Base-by-base conservation (phyloP, 2,797 vertebrate species). In the Trachurus trachurus region DNA sequence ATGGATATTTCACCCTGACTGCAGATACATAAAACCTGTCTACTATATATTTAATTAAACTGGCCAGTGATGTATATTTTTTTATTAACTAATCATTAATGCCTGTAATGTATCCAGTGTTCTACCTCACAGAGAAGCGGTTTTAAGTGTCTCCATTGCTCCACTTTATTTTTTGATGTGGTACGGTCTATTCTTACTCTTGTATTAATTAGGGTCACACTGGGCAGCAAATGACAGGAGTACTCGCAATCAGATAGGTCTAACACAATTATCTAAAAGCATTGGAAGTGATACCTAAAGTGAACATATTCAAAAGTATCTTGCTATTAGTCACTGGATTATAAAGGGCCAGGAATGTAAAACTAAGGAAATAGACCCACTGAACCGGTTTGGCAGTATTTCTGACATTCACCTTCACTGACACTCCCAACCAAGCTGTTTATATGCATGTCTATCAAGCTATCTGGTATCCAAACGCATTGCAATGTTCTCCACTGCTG, bases 81-180 rank as follows among this genome's bases (percentile, higher is more conserved):
- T 80, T 72, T 66, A 84, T 53, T 56, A 64, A 76, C n/a, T 37
- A 12, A 40, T 71, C 42, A 52, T 72, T 50, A 68, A 65, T 19
- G 54, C 3, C 3, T 0, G 1, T 54, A 63, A 78, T 56, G 57
- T 21, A 45, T 65, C 42, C 56, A 16, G 29, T 22, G 40, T 37
- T 54, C 64, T 39, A 2, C 1, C 10, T 16, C 26, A 42, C 29
- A 16, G 22, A 56, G 1, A 47, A 40, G 22, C 45, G 1, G 19
- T 63, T 22, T 12, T 31, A 15, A 19, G 17, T 56, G 29, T 11
- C 60, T 22, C 3, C 40, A 26, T 29, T 31, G 52, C 52, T 37
- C 7, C 34, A 37, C 34, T 11, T 68, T 65, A 5, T 53, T 53
- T 52, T 22, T 45, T 19, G 9, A 49, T 19, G 45, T 49, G 10